Percentiles rank a stretch among this genome's conserved stretches.
Evolutionary conservation across 1,140 invertebrate genomes (phyloP).

Genomic region (Thrips palmi): DNA sequence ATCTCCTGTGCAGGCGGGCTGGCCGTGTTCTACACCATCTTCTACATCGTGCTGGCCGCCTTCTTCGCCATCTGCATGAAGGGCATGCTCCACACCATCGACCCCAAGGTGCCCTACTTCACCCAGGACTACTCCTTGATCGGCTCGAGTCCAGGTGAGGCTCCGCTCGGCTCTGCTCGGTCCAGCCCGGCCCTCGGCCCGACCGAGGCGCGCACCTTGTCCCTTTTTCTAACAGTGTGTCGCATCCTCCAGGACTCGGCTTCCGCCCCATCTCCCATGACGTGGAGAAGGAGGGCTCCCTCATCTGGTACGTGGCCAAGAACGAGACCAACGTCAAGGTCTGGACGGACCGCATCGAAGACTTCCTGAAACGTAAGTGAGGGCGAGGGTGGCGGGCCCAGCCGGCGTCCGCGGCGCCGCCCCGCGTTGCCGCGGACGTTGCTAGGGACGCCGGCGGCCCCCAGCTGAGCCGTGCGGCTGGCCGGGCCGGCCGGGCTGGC

Average conservation of each 20-base stretch:
- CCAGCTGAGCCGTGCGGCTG: too few relatives aligned
- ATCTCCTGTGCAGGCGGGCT: conserved; percentile 68
- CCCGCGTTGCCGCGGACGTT: too few relatives aligned
- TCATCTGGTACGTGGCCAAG: conserved; percentile 61
- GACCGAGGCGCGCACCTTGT: neutral
- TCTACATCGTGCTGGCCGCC: conserved; percentile 56
- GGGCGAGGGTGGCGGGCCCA: too few relatives aligned
- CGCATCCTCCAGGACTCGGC: conserved; percentile 41
- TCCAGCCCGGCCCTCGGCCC: neutral
- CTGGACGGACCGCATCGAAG: conserved; percentile 46
- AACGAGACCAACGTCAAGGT: conserved; percentile 40
- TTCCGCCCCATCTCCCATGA: conserved; percentile 62
- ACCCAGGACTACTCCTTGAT: conserved; percentile 55
- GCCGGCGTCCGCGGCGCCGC: too few relatives aligned
- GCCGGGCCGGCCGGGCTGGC: too few relatives aligned
- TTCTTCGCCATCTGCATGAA: conserved; percentile 71
- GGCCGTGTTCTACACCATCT: conserved; percentile 64
- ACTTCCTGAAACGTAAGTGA: conserved; percentile 51
- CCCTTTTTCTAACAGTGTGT: conserved; percentile 2
- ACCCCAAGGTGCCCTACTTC: conserved; percentile 48
- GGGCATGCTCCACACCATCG: conserved; percentile 50
- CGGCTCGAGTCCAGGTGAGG: conserved; percentile 65
- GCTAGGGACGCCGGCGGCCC: too few relatives aligned
- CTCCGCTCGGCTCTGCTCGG: neutral
- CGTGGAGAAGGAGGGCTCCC: conserved; percentile 52